Conservation (phyloP, 1,140 invertebrate genomes). For the Rhysida immarginata region DNA sequence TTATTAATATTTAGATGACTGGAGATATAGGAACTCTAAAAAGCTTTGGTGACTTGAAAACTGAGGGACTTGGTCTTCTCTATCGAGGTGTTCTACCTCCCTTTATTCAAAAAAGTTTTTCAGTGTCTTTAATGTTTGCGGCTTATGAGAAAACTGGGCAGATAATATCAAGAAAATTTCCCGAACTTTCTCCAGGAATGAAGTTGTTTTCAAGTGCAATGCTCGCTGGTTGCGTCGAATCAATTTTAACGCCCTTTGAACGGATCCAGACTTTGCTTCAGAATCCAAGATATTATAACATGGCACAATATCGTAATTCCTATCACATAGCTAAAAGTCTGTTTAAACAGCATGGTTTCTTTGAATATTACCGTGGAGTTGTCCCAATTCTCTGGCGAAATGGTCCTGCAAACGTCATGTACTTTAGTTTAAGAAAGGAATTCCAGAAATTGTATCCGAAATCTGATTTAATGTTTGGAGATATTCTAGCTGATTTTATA, state of each 20-base stretch:
- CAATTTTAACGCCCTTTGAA: constrained; percentile 83
- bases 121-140: constrained; percentile 90
- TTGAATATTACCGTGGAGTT: constrained; percentile 43
- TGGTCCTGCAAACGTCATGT: constrained; percentile 72
- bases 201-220: constrained; percentile 59
- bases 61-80: constrained; percentile 66
- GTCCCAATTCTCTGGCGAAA: constrained; percentile 71
- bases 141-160: constrained; percentile 69
- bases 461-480: constrained; percentile 20
- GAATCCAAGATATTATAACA: constrained; percentile 65
- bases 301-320: constrained; percentile 75
- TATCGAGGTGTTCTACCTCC: constrained; percentile 92
- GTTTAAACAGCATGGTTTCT: constrained; percentile 50
- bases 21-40: constrained; percentile 54
- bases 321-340: constrained; percentile 59
- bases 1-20: constrained; percentile 49
- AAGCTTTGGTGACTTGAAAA: constrained; percentile 55
- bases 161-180: constrained; percentile 38
- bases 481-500: constrained; percentile 54
- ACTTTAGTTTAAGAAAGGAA: constrained; percentile 74
- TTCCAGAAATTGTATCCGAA: constrained; percentile 40
- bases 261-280: constrained; percentile 86
- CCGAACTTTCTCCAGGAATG: constrained; percentile 16
- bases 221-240: constrained; percentile 61
- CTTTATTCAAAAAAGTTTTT: constrained; percentile 80